phyloP scores from a whole-genome alignment of 2,113 vertebrate species.

The Dasyprocta punctata region DNA sequence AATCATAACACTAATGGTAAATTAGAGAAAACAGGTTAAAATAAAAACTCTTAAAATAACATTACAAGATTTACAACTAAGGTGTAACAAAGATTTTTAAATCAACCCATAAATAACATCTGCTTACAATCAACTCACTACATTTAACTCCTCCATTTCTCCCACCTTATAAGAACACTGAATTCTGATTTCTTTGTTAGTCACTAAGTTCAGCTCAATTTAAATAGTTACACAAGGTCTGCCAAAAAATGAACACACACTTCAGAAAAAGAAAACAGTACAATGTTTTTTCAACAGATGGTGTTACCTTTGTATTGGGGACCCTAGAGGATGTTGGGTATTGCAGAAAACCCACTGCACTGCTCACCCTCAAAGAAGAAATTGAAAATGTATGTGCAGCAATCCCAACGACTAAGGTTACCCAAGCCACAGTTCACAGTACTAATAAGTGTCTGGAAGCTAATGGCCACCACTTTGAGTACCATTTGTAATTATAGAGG shows the following conservation, averaged over 20 bases:
- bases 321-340: neutral
- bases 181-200: neutral
- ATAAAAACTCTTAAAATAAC: neutral
- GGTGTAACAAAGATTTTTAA: constrained; percentile 2
- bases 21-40: constrained; percentile 26
- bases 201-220: constrained; percentile 19
- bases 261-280: neutral
- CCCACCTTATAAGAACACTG: neutral
- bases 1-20: constrained; percentile 43
- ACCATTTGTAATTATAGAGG: neutral
- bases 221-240: neutral
- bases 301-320: neutral
- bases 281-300: neutral
- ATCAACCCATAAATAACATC: neutral
- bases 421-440: neutral
- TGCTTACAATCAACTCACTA: constrained; percentile 5
- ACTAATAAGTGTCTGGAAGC: neutral
- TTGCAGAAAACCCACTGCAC: neutral
- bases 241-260: neutral
- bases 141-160: neutral
- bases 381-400: neutral
- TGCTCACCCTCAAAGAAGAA: neutral
- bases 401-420: neutral
- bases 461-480: neutral
- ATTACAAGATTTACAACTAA: constrained; percentile 19